Evolutionary conservation across 2,797 vertebrate genomes (phyloP).

Genomic region (Rhincodon typus): DNA sequence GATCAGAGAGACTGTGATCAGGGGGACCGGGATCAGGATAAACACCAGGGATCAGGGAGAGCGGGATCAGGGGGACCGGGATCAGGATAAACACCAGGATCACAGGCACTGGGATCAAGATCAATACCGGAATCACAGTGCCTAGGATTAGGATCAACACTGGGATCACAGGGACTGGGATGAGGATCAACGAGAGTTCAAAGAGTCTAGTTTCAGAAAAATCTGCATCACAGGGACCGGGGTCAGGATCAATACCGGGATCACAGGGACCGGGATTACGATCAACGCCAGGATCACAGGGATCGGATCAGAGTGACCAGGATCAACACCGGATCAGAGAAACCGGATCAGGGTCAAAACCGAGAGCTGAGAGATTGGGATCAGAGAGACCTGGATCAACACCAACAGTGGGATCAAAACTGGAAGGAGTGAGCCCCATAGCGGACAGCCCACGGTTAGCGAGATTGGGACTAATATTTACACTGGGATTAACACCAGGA

Average conservation of each 20-base stretch:
- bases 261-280: not conserved
- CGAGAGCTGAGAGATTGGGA: not conserved
- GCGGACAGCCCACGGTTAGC: no score
- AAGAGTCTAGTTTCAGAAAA: no score
- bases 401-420: no score
- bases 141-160: not conserved
- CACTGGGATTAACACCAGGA: no score
- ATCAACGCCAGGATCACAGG: not conserved
- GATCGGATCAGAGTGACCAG: not conserved
- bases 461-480: no score
- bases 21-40: no score
- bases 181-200: no score
- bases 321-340: not conserved
- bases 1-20: no score
- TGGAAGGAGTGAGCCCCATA: no score
- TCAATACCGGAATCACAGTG: no score
- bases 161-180: not conserved
- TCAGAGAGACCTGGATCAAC: not conserved
- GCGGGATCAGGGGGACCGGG: no score
- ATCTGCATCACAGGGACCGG: not conserved
- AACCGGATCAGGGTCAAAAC: not conserved
- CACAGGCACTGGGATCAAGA: no score
- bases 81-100: not conserved
- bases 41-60: not conserved
- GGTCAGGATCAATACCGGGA: not conserved